Percentiles rank a stretch among this genome's conserved stretches.
These are phyloP conservation scores for Ibycter americanus DNA, from an alignment of 2,797 vertebrate genomes.

Conservation along the genomic window DNA sequence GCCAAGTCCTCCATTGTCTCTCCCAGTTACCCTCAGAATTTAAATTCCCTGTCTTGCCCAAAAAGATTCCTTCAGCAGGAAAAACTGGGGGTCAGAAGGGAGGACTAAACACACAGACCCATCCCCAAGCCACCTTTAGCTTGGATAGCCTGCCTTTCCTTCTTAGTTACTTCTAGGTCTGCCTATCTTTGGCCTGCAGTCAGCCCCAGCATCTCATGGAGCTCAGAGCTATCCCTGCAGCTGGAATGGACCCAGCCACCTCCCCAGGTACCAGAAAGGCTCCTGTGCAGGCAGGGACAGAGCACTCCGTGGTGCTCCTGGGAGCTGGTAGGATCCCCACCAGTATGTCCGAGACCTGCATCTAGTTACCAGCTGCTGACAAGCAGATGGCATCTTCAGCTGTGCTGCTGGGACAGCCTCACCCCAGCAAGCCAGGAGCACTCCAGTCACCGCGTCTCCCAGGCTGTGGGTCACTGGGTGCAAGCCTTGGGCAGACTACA, in stretches of 20 bases:
- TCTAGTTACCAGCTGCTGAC: not conserved
- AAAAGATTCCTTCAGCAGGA: not conserved
- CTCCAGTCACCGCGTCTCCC: fast-evolving
- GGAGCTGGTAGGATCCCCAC: not conserved
- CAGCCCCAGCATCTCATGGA: not conserved
- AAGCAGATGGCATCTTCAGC: not conserved
- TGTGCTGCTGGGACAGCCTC: not conserved
- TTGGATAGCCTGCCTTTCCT: not conserved
- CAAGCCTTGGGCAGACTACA: not conserved
- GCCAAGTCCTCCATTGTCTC: not conserved
- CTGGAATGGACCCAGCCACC: not conserved
- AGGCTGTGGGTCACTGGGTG: fast-evolving
- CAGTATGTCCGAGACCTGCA: not conserved
- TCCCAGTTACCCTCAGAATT: not conserved
- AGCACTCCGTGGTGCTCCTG: not conserved
- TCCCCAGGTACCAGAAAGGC: not conserved
- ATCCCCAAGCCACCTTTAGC: not conserved
- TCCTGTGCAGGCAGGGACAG: not conserved
- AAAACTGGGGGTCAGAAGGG: fast-evolving
- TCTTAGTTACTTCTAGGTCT: not conserved
- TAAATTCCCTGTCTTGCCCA: not conserved
- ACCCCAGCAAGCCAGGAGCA: fast-evolving
- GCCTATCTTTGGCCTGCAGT: not conserved
- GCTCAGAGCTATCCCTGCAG: not conserved
- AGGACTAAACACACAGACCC: not conserved